Base-by-base conservation (phyloP, 2,888 invertebrate genomes). In the Cancer borealis region DNA sequence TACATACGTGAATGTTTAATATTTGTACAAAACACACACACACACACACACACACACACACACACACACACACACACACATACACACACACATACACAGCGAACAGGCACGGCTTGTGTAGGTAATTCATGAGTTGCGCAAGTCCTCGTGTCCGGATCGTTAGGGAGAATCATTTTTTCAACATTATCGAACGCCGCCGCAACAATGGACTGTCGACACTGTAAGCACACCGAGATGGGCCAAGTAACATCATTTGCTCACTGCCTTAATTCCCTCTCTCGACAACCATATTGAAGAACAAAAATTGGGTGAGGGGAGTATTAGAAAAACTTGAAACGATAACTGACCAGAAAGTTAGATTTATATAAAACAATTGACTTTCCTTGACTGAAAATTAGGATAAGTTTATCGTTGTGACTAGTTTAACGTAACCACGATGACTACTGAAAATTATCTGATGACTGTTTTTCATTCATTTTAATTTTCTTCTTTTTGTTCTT, bases 41-140 rank as follows among this genome's bases (percentile, higher is more conserved):
- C 79, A 79, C 79, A 30, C 79, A 79, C 79, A 79, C 79, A 30
- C 30, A 10, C 30, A 30, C 79, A 79, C 79, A 79, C 79, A 79
- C 79, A 79, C 79, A 79, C 79, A 79, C 79, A 79, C 79, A 79
- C 79, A 79, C 79, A 79, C 79, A 79, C 79, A 79, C 79, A 79
- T 30, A 26, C 26, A 79, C 79, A 66, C 66, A 66, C 66, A 66
- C 17, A 66, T 3, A 66, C 17, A 66, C 17, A 66, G 4, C 0
- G 66, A 21, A 66, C 66, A 66, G 66, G 21, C 21, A 21, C n/a
- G 66, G 66, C 14, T 84, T 2, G 84, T 84, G 12, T 84, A 39
- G 39, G 39, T 84, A 39, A 84, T 84, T 84, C 84, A 84, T 84
- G 84, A 84, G 84, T 39, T 84, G 84, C 84, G 84, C 39, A 39